Evolutionary conservation across 2,113 vertebrate genomes (phyloP).

Genomic region (Labeo catla): DNA sequence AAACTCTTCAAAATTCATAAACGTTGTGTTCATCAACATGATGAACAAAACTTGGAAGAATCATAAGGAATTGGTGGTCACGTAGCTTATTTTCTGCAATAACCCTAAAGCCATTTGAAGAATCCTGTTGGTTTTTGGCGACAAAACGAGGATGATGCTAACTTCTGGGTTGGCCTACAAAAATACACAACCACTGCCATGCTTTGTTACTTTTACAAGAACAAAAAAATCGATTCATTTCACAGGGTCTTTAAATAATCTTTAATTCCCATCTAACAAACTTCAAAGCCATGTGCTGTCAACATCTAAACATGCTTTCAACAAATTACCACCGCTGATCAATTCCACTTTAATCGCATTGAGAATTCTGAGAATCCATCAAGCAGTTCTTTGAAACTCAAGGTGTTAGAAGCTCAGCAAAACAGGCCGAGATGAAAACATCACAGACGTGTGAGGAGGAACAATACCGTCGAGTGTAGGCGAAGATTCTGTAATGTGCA

Average conservation of each 20-base stretch:
- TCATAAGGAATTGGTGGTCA: neutral
- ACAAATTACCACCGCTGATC: neutral
- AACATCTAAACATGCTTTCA: constrained; percentile 11
- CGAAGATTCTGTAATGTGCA: neutral
- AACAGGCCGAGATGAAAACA: neutral
- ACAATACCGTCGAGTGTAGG: neutral
- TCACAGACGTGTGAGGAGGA: neutral
- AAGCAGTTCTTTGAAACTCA: neutral
- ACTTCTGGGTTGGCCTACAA: neutral
- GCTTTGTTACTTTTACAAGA: neutral
- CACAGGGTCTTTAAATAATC: neutral
- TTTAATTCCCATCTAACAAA: neutral
- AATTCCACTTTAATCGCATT: neutral
- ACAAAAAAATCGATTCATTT: neutral
- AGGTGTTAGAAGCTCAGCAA: neutral
- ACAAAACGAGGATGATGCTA: neutral
- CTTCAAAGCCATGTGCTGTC: neutral
- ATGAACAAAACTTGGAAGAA: neutral
- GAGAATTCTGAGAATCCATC: neutral
- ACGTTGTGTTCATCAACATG: neutral
- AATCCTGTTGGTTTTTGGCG: neutral
- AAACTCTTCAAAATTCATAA: neutral
- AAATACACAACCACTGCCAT: neutral
- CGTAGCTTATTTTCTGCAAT: neutral
- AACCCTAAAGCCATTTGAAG: neutral